Percentiles rank a stretch among this genome's conserved stretches.
Evolutionary conservation across 1,140 invertebrate species (phyloP).

Genomic region (Asobara japonica): DNA sequence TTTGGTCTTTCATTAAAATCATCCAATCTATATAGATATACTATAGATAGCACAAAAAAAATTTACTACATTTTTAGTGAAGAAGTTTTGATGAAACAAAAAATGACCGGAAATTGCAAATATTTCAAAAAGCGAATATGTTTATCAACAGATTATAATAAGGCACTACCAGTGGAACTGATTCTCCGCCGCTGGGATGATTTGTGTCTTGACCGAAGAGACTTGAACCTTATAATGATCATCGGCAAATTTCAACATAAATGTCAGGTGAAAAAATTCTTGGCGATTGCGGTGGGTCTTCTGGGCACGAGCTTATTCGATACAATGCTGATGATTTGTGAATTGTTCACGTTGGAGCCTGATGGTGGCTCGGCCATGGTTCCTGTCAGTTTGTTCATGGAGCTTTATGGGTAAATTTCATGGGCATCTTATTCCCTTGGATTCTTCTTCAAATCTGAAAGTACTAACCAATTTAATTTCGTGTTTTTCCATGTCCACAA

Average conservation of each 20-base stretch:
- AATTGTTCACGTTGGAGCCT: conserved; percentile 82
- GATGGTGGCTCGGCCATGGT: conserved; percentile 85
- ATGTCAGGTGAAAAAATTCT: conserved; percentile 62
- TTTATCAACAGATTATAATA: conserved; percentile 56
- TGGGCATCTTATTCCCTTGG: not conserved
- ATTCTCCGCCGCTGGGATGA: conserved; percentile 56
- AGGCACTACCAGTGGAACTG: conserved; percentile 49
- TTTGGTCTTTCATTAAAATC: no score
- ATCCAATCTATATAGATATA: no score
- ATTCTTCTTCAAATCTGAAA: not conserved
- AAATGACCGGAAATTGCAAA: no score
- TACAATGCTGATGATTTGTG: conserved; percentile 84
- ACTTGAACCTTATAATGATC: conserved; percentile 53
- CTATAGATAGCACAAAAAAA: not conserved
- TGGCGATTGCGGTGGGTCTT: conserved; percentile 58
- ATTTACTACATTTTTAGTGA: no score
- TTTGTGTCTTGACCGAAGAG: conserved; percentile 54
- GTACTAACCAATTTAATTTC: not conserved
- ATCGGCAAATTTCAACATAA: conserved; percentile 57
- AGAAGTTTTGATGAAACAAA: no score
- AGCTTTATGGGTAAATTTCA: conserved; percentile 69
- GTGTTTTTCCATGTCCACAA: not conserved
- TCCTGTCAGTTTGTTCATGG: conserved; percentile 75
- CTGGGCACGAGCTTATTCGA: conserved; percentile 61
- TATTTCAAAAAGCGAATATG: not conserved